Evolutionary conservation across 2,113 vertebrate species (phyloP).

Genomic region (Cepphus grylle): DNA sequence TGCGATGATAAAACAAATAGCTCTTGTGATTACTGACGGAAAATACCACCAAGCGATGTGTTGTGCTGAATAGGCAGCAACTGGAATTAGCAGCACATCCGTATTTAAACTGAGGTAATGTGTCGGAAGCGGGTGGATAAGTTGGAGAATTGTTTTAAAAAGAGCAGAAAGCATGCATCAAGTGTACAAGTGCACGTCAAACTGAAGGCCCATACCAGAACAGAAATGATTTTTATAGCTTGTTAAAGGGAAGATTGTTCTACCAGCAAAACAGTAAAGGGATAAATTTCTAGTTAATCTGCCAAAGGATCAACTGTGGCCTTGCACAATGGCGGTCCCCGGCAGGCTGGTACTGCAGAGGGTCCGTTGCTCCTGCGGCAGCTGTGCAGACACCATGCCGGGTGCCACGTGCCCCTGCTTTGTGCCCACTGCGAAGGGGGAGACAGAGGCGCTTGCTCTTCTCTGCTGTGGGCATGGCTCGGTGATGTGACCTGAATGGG

Average conservation of each 20-base stretch:
- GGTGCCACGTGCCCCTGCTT: not conserved
- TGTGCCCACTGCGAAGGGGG: too few species aligned
- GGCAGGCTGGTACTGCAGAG: not conserved
- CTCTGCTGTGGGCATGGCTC: not conserved
- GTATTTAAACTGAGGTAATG: not conserved
- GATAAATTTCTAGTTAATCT: not conserved
- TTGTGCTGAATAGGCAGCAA: not conserved
- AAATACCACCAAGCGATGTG: not conserved
- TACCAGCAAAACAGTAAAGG: not conserved
- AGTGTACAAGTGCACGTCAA: not conserved
- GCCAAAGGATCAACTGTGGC: not conserved
- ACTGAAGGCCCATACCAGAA: not conserved
- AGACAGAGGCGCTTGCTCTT: too few species aligned
- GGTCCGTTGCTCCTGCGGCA: not conserved
- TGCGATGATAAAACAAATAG: not conserved
- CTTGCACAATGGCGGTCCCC: fast-evolving
- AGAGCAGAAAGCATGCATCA: not conserved
- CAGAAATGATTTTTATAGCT: not conserved
- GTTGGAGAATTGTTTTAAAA: not conserved
- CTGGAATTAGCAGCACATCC: not conserved
- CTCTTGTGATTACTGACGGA: not conserved
- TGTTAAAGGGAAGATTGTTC: not conserved
- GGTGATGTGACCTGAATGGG: not conserved
- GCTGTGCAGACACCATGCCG: not conserved
- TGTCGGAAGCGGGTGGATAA: not conserved